Percentiles rank a stretch among this genome's conserved stretches.
Conservation (phyloP, 2,888 invertebrate species). For the Autographa gamma region DNA sequence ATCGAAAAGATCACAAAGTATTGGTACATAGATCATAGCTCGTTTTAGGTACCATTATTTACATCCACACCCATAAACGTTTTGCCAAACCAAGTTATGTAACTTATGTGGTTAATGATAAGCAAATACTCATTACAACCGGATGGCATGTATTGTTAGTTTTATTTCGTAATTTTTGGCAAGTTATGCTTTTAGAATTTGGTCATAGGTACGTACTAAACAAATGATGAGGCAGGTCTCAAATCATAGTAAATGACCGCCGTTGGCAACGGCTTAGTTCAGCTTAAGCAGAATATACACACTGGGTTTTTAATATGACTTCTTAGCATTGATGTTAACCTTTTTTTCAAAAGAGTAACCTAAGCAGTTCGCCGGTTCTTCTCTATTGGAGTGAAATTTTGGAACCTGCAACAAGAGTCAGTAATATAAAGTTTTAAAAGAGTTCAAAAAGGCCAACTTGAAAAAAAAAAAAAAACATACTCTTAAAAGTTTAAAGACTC, state of each 20-base stretch:
- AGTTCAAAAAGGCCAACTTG: too few relatives aligned
- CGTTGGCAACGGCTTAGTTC: not conserved
- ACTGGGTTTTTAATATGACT: too few relatives aligned
- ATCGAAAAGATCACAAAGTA: conserved; percentile 25
- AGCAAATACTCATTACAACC: conserved; percentile 32
- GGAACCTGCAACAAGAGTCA: too few relatives aligned
- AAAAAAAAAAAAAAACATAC: too few relatives aligned
- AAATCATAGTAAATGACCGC: not conserved
- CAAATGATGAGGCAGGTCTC: not conserved
- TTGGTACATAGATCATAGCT: conserved; percentile 30
- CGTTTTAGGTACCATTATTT: conserved; percentile 35
- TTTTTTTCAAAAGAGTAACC: too few relatives aligned
- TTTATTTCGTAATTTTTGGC: not conserved
- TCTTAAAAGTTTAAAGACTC: too few relatives aligned
- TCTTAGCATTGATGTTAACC: too few relatives aligned
- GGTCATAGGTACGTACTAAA: not conserved
- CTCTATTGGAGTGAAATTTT: too few relatives aligned
- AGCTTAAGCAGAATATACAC: too few relatives aligned
- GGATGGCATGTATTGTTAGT: conserved; percentile 11
- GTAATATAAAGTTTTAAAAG: too few relatives aligned
- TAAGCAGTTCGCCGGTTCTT: too few relatives aligned
- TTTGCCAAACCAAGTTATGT: conserved; percentile 31
- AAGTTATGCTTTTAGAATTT: not conserved
- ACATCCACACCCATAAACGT: conserved; percentile 24
- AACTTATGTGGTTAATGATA: conserved; percentile 27